Conservation (phyloP, 2,113 vertebrate genomes). For the Malurus cyaneus region DNA sequence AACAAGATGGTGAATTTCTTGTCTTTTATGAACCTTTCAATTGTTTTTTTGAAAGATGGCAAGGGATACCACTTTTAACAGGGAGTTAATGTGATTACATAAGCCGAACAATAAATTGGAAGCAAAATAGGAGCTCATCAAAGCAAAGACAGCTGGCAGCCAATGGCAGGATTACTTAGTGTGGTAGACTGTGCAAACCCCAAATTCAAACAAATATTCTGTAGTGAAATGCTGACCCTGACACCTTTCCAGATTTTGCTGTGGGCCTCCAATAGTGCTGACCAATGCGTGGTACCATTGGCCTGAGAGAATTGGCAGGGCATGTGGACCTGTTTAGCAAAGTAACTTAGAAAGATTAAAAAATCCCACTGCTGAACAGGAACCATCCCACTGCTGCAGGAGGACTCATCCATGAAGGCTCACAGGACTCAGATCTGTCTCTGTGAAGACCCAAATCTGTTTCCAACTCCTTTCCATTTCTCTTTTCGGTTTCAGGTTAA, state of each 20-base stretch:
- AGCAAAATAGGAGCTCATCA: background rate
- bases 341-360: background rate
- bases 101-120: background rate
- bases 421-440: background rate
- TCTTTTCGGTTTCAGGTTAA: background rate
- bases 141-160: background rate
- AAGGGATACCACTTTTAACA: background rate
- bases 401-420: fast-evolving
- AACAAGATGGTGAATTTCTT: background rate
- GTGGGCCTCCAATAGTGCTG: background rate
- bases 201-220: background rate
- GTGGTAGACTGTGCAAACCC: background rate
- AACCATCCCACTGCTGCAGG: background rate
- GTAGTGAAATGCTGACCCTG: background rate
- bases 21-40: background rate
- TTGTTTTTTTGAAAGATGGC: background rate
- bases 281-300: background rate
- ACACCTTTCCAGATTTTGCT: background rate
- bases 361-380: background rate
- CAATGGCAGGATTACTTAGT: background rate
- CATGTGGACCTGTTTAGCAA: fast-evolving
- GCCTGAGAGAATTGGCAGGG: background rate
- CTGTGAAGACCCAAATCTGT: background rate
- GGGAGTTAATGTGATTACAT: background rate
- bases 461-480: background rate